Base-by-base conservation (phyloP, 2,113 vertebrate species). In the Pomatostomus ruficeps region DNA sequence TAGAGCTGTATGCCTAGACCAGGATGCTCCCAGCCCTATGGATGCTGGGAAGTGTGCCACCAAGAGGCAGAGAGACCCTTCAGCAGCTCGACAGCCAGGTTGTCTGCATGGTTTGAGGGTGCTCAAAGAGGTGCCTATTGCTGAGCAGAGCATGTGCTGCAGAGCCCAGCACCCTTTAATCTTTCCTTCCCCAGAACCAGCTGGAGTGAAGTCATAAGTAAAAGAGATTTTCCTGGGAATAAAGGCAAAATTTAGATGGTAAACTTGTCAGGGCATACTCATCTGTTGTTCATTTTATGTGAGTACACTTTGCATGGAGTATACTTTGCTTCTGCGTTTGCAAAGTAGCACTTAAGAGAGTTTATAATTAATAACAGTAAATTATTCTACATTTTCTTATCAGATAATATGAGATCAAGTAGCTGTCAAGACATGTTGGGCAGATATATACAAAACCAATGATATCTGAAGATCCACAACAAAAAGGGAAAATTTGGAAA, bases 331-430 rank as follows among this genome's bases (percentile, higher is more conserved):
- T 68, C 66, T 91, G 51, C 15, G 1, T 94, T 96, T 96, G 80
- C 89, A 93, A 91, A 91, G 80, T 73, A 88, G 66, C 46, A 51
- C 55, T 88, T 87, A 82, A 82, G 92, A 85, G 66, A 93, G 28
- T 89, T 88, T 90, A 94, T 93, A 89, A 95, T 95, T 96, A 96
- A 89, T 93, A 89, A 45, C 59, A 88, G 75, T 96, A 95, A 96
- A 96, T 92, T 90, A 93, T 96, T 93, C 85, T 62, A 43, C 49
- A 43, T 96, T 92, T 94, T 94, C 82, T 67, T 95, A 95, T 95
- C 88, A 92, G 95, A 91, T 96, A 82, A 74, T 55, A 71, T 33
- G 81, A 91, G 68, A 93, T 85, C 74, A 93, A 88, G 87, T n/a
- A 91, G 58, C 43, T 96, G 96, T 96, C 73, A 78, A 79, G 92